Conservation (phyloP, 2,888 invertebrate genomes). For the Melanophora roralis region DNA sequence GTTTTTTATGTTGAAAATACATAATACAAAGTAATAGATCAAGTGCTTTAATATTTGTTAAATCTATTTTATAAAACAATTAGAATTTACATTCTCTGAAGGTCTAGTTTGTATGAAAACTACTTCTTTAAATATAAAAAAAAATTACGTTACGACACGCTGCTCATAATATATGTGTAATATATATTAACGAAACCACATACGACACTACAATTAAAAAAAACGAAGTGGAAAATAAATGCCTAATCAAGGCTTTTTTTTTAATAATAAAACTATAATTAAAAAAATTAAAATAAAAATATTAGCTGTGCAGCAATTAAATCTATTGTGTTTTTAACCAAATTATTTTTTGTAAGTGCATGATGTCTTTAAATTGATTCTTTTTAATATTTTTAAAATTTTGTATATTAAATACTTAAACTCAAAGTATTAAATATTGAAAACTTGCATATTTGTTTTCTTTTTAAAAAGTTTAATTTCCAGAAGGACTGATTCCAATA, state of each 20-base stretch:
- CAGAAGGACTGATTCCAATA: slow-evolving; percentile 46
- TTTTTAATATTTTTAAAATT: slow-evolving; percentile 36
- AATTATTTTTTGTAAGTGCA: too few species aligned
- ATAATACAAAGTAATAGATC: neutral
- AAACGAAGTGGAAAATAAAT: neutral
- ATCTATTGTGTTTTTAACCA: too few species aligned
- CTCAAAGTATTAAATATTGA: slow-evolving; percentile 21
- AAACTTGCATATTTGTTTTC: slow-evolving; percentile 12
- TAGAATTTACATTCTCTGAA: neutral
- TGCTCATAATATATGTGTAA: neutral
- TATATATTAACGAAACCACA: slow-evolving; percentile 21
- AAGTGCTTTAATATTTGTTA: neutral
- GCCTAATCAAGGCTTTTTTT: neutral
- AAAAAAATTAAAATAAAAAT: slow-evolving; percentile 20
- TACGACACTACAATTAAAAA: neutral
- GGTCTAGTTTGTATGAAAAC: neutral
- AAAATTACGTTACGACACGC: neutral
- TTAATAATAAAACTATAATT: neutral
- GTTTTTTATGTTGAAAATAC: too few species aligned
- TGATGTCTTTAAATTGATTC: too few species aligned
- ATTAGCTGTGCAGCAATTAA: slow-evolving; percentile 10
- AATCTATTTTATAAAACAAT: slow-evolving; percentile 9
- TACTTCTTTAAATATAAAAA: neutral
- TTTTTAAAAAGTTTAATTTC: slow-evolving; percentile 43
- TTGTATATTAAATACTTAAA: slow-evolving; percentile 37